Conservation (phyloP, 1,140 invertebrate genomes). For the Goniozus legneri region DNA sequence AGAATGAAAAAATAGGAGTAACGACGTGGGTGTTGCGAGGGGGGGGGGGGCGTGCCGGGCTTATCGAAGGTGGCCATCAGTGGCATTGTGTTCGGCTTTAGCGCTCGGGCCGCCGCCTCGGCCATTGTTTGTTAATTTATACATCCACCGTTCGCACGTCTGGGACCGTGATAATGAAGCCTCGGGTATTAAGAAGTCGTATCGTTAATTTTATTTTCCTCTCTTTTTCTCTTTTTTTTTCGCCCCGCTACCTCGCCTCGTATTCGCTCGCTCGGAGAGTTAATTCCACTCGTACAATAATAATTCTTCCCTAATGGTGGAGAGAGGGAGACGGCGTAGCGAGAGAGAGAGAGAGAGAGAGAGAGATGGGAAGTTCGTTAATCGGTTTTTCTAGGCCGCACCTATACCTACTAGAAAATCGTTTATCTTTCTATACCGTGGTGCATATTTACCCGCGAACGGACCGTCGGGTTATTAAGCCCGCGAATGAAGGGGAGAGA, state of each 20-base stretch:
- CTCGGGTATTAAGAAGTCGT: too few species aligned
- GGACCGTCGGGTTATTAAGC: too few species aligned
- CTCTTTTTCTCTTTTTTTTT: neutral
- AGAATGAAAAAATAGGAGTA: neutral
- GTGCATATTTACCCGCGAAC: too few species aligned
- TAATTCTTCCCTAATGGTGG: neutral
- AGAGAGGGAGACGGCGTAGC: slow-evolving; percentile 8
- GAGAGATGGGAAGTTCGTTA: too few species aligned
- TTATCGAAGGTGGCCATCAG: neutral
- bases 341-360: too few species aligned
- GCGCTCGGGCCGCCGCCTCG: neutral
- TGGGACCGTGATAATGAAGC: neutral
- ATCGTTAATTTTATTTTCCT: neutral
- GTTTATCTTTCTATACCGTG: too few species aligned
- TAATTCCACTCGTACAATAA: too few species aligned
- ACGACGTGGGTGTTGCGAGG: neutral
- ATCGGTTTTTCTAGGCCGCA: too few species aligned
- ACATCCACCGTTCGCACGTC: neutral
- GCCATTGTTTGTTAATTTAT: neutral
- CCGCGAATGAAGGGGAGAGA: too few species aligned
- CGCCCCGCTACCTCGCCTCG: neutral
- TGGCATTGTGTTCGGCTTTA: neutral
- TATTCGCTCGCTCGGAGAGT: neutral
- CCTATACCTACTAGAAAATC: too few species aligned
- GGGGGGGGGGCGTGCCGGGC: too few species aligned